Base-by-base conservation (phyloP, 2,113 vertebrate genomes). In the Vicugna pacos region DNA sequence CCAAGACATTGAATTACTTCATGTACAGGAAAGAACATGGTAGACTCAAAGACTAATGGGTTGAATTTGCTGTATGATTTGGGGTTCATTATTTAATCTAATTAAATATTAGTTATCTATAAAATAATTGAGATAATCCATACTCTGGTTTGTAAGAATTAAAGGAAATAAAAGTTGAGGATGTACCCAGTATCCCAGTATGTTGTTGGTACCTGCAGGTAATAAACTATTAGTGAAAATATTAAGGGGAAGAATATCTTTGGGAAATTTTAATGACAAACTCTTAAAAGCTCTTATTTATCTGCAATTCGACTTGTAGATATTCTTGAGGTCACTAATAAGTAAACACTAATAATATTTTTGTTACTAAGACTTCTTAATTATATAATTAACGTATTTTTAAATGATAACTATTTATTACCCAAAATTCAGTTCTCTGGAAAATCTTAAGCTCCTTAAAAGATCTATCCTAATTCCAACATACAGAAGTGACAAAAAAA, bases 11-110 rank as follows among this genome's bases (percentile, higher is more conserved):
- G 58, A 35, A 48, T 50, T 79, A 2, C 12, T 35, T 81, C 50
- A 30, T 13, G 1, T 65, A 38, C 0, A 50, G 24, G 50, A 77
- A 64, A 56, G 35, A 69, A 89, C 28, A 54, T 46, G 87, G 13
- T 7, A 76, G 17, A 58, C 48, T 67, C 13, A 56, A 28, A 56
- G 17, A 58, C 3, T n/a, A 67, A 5, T 54, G 2, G 0, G 1
- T 62, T 67, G 26, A 75, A 82, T 88, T 58, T 88, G 22, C 35
- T 81, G 22, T 87, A 30, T 93, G 65, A 76, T 75, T 82, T 89
- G 24, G 65, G 6, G 19, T 46, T 82, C 38, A 76, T 60, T n/a
- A 76, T 52, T 87, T 58, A 46, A 69, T 83, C 8, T 38, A 9
- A 48, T 54, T 62, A 58, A 86, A 7, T 69, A 3, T 75, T 82